phyloP scores from a whole-genome alignment of 2,797 vertebrate genomes.

The Streptopelia turtur region DNA sequence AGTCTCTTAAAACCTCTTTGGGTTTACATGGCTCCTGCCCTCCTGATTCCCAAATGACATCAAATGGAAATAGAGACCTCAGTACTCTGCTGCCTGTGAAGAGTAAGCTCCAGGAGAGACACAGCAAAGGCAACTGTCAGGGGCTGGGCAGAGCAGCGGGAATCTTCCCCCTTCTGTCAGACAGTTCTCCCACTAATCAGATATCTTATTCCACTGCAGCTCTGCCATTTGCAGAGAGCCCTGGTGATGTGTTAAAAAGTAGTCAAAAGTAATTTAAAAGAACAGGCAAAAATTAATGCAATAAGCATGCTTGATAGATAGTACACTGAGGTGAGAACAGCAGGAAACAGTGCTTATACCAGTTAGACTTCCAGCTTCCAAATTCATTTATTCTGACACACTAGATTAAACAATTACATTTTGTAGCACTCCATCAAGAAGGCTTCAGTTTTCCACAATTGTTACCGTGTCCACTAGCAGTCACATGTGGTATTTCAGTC shows the following conservation, averaged over 20 bases:
- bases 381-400: not conserved
- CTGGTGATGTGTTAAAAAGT: not conserved
- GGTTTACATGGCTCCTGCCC: not conserved
- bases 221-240: not conserved
- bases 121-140: fast-evolving
- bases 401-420: not conserved
- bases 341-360: not conserved
- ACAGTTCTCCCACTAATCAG: not conserved
- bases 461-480: not conserved
- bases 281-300: not conserved
- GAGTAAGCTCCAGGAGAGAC: not conserved
- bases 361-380: not conserved
- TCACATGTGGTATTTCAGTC: not conserved
- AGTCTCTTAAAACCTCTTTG: not conserved
- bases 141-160: not conserved
- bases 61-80: not conserved
- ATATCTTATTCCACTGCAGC: not conserved
- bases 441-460: not conserved
- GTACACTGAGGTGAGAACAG: not conserved
- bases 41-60: not conserved
- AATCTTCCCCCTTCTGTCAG: not conserved
- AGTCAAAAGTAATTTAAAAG: not conserved
- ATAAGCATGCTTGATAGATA: not conserved
- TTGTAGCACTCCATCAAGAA: not conserved
- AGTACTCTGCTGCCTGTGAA: not conserved